phyloP scores from a whole-genome alignment of 2,113 vertebrate species.

The Eclectus roratus region DNA sequence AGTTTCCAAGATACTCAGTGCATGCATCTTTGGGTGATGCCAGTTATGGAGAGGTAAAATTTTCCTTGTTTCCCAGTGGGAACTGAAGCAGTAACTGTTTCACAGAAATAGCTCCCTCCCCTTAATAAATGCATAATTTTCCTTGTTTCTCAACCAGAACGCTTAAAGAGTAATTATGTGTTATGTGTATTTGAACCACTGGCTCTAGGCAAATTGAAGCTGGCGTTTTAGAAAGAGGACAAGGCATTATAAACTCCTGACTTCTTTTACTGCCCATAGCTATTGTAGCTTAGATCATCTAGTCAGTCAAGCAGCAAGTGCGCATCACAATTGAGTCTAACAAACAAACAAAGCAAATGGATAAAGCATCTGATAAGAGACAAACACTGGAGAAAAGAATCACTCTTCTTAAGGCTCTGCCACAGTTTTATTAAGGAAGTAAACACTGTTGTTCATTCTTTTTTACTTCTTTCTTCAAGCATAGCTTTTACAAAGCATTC shows the following conservation, averaged over 20 bases:
- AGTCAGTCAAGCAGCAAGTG: conserved; percentile 25
- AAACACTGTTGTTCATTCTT: not conserved
- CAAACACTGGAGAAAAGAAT: not conserved
- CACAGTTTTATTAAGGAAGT: conserved; percentile 14
- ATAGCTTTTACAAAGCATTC: not conserved
- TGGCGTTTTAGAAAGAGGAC: conserved; percentile 17
- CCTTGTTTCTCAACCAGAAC: not conserved
- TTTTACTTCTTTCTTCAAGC: not conserved
- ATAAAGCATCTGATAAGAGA: not conserved
- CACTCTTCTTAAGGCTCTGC: not conserved
- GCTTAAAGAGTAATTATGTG: not conserved
- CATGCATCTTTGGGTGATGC: not conserved
- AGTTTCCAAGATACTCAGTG: not conserved
- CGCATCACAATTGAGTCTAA: not conserved
- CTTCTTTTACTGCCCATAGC: not conserved
- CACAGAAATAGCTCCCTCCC: not conserved
- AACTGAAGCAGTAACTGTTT: not conserved
- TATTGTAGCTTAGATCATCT: not conserved
- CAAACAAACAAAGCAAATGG: not conserved
- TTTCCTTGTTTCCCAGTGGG: not conserved
- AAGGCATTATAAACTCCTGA: not conserved
- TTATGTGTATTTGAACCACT: not conserved
- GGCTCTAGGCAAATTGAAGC: conserved; percentile 4
- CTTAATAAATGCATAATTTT: not conserved
- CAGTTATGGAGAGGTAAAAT: not conserved